phyloP scores from a whole-genome alignment of 2,888 invertebrate genomes.

The Drosophila lutescens region DNA sequence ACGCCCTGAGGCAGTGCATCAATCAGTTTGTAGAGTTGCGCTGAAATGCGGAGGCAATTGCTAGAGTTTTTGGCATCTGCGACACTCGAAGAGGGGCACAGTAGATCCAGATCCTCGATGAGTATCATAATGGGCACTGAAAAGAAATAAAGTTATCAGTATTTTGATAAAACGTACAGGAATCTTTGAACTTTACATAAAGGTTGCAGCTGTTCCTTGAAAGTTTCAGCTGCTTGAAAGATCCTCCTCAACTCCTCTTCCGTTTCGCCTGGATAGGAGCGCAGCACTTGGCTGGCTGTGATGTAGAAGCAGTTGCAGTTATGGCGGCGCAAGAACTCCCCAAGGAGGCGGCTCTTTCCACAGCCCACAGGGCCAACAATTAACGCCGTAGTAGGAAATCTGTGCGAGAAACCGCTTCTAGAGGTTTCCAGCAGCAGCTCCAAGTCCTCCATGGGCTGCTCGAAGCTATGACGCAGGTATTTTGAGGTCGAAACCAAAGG shows the following conservation, averaged over 20 bases:
- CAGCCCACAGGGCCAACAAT: slow-evolving; percentile 86
- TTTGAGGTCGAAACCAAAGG: neutral
- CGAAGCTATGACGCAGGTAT: slow-evolving; percentile 64
- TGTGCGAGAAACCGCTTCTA: neutral
- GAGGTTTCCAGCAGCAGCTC: slow-evolving; percentile 59
- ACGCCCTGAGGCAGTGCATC: slow-evolving; percentile 85
- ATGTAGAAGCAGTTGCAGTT: slow-evolving; percentile 85
- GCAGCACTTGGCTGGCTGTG: slow-evolving; percentile 84
- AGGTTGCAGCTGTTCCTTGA: slow-evolving; percentile 73
- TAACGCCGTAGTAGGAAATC: slow-evolving; percentile 70
- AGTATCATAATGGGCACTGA: slow-evolving; percentile 83
- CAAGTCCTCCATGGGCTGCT: slow-evolving; percentile 66
- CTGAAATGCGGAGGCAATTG: slow-evolving; percentile 83
- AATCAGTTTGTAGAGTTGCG: slow-evolving; percentile 85
- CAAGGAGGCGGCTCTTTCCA: slow-evolving; percentile 86
- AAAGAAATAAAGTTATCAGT: accelerated
- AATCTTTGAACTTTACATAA: slow-evolving; percentile 38
- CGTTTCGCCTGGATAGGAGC: slow-evolving; percentile 86
- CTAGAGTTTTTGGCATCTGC: slow-evolving; percentile 65
- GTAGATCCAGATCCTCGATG: slow-evolving; percentile 84
- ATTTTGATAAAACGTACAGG: neutral
- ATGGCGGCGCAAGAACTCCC: slow-evolving; percentile 84
- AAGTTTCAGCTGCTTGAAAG: slow-evolving; percentile 84
- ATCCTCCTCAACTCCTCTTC: slow-evolving; percentile 84
- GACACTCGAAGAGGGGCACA: slow-evolving; percentile 83